Evolutionary conservation across 1,140 invertebrate species (phyloP), one percentile per base, ranked within the genome.

Genomic region (Proctacanthus coquilletti): DNA sequence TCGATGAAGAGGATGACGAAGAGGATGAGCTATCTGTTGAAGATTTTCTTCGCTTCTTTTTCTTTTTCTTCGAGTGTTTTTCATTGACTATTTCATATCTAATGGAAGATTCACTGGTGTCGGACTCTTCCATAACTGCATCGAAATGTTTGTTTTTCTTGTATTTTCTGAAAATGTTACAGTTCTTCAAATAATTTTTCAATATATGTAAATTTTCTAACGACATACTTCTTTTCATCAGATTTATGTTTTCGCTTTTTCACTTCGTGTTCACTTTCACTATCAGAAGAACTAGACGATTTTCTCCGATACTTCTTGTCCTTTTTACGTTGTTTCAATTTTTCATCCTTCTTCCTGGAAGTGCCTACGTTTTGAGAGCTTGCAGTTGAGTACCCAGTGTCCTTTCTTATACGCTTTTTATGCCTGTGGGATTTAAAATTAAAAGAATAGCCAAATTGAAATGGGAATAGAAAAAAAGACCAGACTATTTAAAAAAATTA

Each of bases 321-420:
- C 21, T 36, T 45, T 45, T 37, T 50, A 40, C 19, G 31, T 39
- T 36, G 47, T 17, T 46, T 46, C 11, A 52, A 45, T 10, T 61
- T 56, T 6, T 47, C 51, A 11, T 49, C 51, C 10, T 44, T 44
- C 2, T 55, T 52, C 47, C 61, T 51, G 32, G 56, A 56, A 17
- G 52, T 45, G 32, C 61, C 52, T 0, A 58, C 48, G 38, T 56
- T 68, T 38, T 70, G 64, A 1, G 71, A 73, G 49, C 70, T 74
- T 14, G 68, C 72, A 6, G 73, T 77, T 0, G 72, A 76, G 44
- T 75, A 74, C 14, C 71, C 72, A 0, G 72, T 74, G 39, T 75
- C 74, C 49, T 75, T 73, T 5, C 65, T 56, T 6, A 53, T 57
- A 38, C 59, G 65, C 32, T 64, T 66, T 34, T 45, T 47, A 18